Conservation (phyloP, 2,113 vertebrate species). For the Odontophorus gujanensis region DNA sequence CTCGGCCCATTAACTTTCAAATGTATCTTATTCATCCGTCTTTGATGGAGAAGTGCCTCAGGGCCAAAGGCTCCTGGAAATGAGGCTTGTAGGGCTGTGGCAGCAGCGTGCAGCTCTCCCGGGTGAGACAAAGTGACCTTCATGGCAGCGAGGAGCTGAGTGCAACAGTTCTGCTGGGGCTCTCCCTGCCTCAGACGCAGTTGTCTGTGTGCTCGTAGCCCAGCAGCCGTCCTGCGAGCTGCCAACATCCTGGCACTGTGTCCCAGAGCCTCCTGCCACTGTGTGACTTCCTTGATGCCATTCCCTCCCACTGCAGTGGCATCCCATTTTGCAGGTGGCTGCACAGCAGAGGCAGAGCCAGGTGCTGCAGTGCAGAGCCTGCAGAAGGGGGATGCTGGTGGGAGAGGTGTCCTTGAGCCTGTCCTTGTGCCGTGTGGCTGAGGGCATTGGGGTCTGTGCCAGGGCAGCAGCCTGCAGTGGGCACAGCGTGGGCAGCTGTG, state of each 20-base stretch:
- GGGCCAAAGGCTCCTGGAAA: neutral
- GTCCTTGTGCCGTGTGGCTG: fast-evolving
- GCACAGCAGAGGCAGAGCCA: neutral
- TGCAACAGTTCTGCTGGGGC: neutral
- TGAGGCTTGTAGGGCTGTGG: neutral
- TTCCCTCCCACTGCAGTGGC: too few species aligned
- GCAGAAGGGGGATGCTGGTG: neutral
- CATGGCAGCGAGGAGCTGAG: neutral
- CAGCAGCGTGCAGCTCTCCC: fast-evolving
- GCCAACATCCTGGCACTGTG: fast-evolving
- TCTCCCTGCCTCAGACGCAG: neutral
- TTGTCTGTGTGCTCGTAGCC: fast-evolving
- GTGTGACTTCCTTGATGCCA: neutral
- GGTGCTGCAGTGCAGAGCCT: neutral
- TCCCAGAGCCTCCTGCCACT: neutral
- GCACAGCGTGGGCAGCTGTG: neutral
- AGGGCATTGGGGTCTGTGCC: neutral
- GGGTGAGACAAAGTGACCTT: constrained; percentile 3
- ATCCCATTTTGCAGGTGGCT: neutral
- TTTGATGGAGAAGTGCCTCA: neutral
- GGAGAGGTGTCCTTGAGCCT: neutral
- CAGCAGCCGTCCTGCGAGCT: fast-evolving
- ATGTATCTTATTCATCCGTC: neutral
- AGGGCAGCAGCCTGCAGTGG: fast-evolving
- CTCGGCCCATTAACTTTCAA: neutral